These are phyloP conservation scores for Coluber constrictor DNA, from an alignment of 2,797 vertebrate genomes.

Conservation along the genomic window DNA sequence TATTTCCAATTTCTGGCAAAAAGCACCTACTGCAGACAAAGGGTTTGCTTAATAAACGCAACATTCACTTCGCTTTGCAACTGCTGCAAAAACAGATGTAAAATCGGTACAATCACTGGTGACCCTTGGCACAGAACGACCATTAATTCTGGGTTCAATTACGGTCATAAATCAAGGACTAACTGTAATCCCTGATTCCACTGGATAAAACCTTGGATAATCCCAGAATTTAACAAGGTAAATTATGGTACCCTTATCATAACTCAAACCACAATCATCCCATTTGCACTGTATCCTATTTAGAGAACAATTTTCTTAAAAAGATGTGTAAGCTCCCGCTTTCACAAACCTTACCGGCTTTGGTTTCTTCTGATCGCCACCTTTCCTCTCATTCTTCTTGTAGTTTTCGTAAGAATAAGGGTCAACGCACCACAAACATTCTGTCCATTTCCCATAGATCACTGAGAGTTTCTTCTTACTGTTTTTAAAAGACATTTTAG, in stretches of 20 bases:
- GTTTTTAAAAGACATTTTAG: conserved; percentile 23
- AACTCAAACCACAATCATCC: not conserved
- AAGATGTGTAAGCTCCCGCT: not conserved
- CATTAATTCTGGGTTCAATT: not conserved
- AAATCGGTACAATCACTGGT: not conserved
- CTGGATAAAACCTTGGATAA: not conserved
- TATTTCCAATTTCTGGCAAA: not conserved
- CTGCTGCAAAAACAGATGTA: not conserved
- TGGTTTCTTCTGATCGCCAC: conserved; percentile 74
- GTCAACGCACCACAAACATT: conserved; percentile 91
- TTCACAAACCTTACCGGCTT: conserved; percentile 73
- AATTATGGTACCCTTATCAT: not conserved
- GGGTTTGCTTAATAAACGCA: not conserved
- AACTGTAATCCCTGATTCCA: not conserved
- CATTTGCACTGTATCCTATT: not conserved
- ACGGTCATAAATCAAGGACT: not conserved
- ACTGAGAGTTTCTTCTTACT: conserved; percentile 92
- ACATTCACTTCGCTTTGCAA: not conserved
- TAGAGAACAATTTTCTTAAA: not conserved
- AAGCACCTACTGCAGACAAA: not conserved
- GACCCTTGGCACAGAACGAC: not conserved
- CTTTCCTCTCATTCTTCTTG: conserved; percentile 84
- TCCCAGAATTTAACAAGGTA: not conserved
- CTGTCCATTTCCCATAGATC: conserved; percentile 97
- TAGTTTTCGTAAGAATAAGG: conserved; percentile 80